Conservation (phyloP, 2,113 vertebrate species). For the Zosterops borbonicus region DNA sequence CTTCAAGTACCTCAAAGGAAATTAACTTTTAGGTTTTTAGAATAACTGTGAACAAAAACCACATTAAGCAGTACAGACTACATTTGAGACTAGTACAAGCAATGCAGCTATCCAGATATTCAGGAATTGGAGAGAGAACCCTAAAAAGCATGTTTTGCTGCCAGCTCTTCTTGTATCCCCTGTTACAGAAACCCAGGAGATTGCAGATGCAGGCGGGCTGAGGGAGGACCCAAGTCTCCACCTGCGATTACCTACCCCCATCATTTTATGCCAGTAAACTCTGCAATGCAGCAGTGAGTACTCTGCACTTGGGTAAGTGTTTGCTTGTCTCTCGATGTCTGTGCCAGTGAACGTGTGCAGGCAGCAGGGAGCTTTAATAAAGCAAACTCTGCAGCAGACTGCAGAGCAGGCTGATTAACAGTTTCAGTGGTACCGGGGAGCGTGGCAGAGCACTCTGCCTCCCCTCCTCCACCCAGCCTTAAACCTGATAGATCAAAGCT, state of each 20-base stretch:
- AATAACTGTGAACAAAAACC: neutral
- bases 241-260: constrained; percentile 44
- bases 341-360: constrained; percentile 62
- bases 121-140: neutral
- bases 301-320: constrained; percentile 48
- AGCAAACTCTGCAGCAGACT: constrained; percentile 62
- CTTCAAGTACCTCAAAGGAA: neutral
- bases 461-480: constrained; percentile 1
- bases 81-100: neutral
- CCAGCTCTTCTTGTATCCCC: neutral
- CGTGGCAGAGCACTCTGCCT: neutral
- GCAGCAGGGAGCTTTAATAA: constrained; percentile 68
- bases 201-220: neutral
- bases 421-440: neutral
- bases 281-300: constrained; percentile 67
- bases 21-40: neutral
- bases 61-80: neutral
- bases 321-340: constrained; percentile 43
- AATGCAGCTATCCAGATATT: neutral
- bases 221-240: constrained; percentile 8
- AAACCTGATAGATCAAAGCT: constrained; percentile 1
- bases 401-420: constrained; percentile 63
- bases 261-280: constrained; percentile 34
- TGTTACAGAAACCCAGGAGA: neutral
- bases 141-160: neutral